phyloP scores from a whole-genome alignment of 2,113 vertebrate species.

The Suricata suricatta region DNA sequence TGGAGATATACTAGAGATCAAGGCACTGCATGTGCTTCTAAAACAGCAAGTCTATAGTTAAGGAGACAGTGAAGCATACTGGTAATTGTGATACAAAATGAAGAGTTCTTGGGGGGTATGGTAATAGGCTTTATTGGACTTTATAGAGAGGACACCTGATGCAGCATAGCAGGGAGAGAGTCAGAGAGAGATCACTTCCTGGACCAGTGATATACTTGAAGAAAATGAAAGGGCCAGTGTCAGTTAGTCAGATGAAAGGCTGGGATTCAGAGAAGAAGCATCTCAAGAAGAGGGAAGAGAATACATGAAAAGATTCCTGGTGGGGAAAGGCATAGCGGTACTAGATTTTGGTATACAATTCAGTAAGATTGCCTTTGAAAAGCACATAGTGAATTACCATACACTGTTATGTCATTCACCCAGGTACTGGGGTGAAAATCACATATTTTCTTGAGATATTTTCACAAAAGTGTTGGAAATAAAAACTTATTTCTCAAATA shows the following conservation, averaged over 20 bases:
- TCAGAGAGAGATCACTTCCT: background rate
- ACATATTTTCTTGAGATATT: background rate
- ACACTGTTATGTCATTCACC: background rate
- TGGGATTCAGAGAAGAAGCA: background rate
- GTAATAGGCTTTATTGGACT: background rate
- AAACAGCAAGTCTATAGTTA: background rate
- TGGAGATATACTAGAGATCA: background rate
- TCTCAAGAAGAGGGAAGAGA: background rate
- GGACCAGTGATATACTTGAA: background rate
- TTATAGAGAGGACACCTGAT: background rate
- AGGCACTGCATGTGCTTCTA: background rate
- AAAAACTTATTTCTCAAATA: background rate
- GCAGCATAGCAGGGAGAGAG: fast-evolving
- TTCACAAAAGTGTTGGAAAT: background rate
- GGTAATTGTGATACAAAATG: background rate
- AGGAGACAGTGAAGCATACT: no score
- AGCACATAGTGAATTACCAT: background rate
- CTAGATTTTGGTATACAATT: background rate
- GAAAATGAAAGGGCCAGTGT: background rate
- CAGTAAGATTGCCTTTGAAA: background rate
- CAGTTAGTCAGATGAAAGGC: background rate
- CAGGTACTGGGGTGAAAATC: background rate
- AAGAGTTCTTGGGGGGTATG: background rate
- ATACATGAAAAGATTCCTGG: background rate
- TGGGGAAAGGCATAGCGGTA: background rate